Base-by-base conservation (phyloP, 2,113 vertebrate genomes). In the Vulpes vulpes region DNA sequence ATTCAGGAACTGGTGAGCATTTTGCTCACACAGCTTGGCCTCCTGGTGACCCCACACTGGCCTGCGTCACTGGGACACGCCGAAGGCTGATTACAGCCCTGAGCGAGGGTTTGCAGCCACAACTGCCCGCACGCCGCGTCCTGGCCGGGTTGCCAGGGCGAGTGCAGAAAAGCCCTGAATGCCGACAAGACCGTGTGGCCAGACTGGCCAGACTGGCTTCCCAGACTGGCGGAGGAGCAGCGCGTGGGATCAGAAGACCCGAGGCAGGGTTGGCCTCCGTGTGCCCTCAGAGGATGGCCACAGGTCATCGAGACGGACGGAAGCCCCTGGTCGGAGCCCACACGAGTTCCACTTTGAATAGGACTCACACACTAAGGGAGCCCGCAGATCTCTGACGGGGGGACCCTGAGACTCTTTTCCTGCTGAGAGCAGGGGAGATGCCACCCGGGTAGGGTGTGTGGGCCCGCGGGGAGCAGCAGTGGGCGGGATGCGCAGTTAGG, bases 1-100 rank as follows among this genome's bases (percentile, higher is more conserved):
- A 95, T 96, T 95, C 64, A 60, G 74, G 91, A 97, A 96, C 97
- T 80, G 55, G 49, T 0, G 59, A 62, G 0, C 0, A 8, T 95
- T 97, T 93, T 73, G 97, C 79, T 93, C 95, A 60, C 89, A 91
- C 57, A 92, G 92, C 76, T 87, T 93, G 82, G 98, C 67, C 95
- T 97, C 97, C 96, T 95, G 49, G 38, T 32, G 67, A 55, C 74
- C 94, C 73, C 74, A 5, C 0, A 20, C 35, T 9, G 67, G 60
- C 60, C 59, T 25, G 60, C 11, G 11, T 82, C 81, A 14, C 76
- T 2, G 65, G 62, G 35, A 60, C 19, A 4, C 3, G 51, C 32
- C 10, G 38, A 38, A 69, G 59, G 38, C 80, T 57, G 19, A 59
- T 6, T 3, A 30, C 25, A 27, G 49, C 86, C 55, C 32, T 11